These are phyloP conservation scores for Dromiciops gliroides DNA, from an alignment of 2,113 vertebrate species.

Conservation along the genomic window DNA sequence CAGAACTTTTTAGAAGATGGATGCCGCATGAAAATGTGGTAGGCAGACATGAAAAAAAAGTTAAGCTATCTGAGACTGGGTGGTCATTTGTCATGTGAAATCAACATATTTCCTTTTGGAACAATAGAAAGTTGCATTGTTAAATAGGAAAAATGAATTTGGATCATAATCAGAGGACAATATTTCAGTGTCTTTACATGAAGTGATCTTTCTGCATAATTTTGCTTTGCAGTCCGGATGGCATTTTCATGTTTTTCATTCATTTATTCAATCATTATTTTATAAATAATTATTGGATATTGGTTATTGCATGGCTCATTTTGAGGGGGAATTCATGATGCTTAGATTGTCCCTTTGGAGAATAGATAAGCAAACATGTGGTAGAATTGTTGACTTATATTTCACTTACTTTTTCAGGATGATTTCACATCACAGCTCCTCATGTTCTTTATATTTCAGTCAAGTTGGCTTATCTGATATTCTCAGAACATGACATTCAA, in stretches of 20 bases:
- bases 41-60: conserved; percentile 8
- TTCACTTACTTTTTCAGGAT: not conserved
- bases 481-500: not conserved
- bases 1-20: conserved; percentile 19
- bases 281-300: not conserved
- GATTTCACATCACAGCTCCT: not conserved
- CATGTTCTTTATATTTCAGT: not conserved
- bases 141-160: not conserved
- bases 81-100: not conserved
- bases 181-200: not conserved
- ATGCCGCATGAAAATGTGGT: not conserved
- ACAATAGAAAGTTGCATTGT: not conserved
- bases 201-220: not conserved
- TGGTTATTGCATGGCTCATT: not conserved
- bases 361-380: not conserved
- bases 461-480: not conserved
- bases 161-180: not conserved
- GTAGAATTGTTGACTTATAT: not conserved
- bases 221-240: not conserved
- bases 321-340: not conserved
- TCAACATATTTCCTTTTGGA: not conserved
- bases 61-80: not conserved
- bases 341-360: not conserved
- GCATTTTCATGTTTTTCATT: not conserved
- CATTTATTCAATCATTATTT: not conserved